phyloP scores from a whole-genome alignment of 2,888 invertebrate species.

The Caenorhabditis sp. region DNA sequence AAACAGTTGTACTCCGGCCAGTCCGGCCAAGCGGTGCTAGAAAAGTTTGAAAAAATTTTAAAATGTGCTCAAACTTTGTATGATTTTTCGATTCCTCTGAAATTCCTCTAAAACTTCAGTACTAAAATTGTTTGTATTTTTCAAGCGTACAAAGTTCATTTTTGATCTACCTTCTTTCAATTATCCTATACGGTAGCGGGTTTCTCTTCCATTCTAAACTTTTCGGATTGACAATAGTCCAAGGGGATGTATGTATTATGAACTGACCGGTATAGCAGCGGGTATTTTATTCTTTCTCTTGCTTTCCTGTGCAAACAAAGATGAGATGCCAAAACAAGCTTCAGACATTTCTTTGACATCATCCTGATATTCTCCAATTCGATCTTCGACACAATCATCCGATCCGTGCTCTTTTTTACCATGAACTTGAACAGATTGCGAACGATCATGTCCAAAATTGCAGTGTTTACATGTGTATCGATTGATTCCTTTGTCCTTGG shows the following conservation, averaged over 20 bases:
- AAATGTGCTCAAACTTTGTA: too few species aligned
- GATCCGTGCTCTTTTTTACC: slow-evolving; percentile 66
- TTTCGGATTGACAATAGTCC: slow-evolving; percentile 5
- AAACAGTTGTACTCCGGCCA: too few species aligned
- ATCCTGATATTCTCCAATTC: slow-evolving; percentile 63
- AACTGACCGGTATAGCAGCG: slow-evolving; percentile 37
- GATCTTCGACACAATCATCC: slow-evolving; percentile 64
- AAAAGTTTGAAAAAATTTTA: too few species aligned
- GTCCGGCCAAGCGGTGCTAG: too few species aligned
- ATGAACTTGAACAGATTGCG: slow-evolving; percentile 66
- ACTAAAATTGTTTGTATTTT: too few species aligned
- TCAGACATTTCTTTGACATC: slow-evolving; percentile 69
- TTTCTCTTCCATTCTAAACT: too few species aligned
- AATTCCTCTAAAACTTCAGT: too few species aligned
- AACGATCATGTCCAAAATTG: slow-evolving; percentile 67
- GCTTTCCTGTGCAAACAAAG: slow-evolving; percentile 63
- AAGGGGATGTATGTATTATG: too few species aligned
- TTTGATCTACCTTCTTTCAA: too few species aligned
- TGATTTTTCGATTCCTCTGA: too few species aligned
- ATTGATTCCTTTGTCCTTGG: slow-evolving; percentile 67
- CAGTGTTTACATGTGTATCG: slow-evolving; percentile 67
- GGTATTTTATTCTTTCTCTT: slow-evolving; percentile 63
- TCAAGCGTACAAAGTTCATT: too few species aligned
- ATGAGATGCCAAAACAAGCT: slow-evolving; percentile 66
- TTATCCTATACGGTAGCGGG: too few species aligned